Conservation (phyloP, 2,888 invertebrate species). For the Xiphydria camelus region DNA sequence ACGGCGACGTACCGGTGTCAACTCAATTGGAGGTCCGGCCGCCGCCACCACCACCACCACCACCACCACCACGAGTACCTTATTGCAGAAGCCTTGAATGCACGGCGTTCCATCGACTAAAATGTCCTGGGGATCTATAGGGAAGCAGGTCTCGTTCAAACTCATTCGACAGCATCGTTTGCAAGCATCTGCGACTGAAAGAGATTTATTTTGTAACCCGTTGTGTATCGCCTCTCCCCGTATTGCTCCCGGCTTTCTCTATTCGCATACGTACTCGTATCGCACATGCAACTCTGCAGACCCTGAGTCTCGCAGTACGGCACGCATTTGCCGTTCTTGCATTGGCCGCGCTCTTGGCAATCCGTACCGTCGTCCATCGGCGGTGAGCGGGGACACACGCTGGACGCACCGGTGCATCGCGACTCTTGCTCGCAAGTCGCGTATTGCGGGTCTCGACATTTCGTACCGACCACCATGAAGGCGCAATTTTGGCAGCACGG, state of each 20-base stretch:
- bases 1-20: neutral
- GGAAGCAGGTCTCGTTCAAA: conserved; percentile 88
- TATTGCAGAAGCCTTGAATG: conserved; percentile 95
- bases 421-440: conserved; percentile 93
- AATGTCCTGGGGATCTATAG: conserved; percentile 85
- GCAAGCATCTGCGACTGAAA: conserved; percentile 88
- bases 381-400: conserved; percentile 84
- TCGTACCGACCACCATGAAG: conserved; percentile 79
- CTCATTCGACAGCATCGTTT: conserved; percentile 91
- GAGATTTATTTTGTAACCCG: conserved; percentile 10
- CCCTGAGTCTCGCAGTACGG: conserved; percentile 95
- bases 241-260: neutral
- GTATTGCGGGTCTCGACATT: conserved; percentile 89
- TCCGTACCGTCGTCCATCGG: conserved; percentile 84
- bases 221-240: neutral
- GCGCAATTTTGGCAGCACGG: conserved; percentile 93
- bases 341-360: conserved; percentile 90
- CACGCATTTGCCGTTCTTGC: conserved; percentile 86
- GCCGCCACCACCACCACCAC: too few species aligned
- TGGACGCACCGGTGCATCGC: conserved; percentile 79
- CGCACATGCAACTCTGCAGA: conserved; percentile 95
- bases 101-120: conserved; percentile 94
- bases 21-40: too few species aligned
- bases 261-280: conserved; percentile 70
- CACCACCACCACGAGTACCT: conserved; percentile 63